Evolutionary conservation across 2,888 invertebrate genomes (phyloP).

Genomic region (Apamea monoglypha): DNA sequence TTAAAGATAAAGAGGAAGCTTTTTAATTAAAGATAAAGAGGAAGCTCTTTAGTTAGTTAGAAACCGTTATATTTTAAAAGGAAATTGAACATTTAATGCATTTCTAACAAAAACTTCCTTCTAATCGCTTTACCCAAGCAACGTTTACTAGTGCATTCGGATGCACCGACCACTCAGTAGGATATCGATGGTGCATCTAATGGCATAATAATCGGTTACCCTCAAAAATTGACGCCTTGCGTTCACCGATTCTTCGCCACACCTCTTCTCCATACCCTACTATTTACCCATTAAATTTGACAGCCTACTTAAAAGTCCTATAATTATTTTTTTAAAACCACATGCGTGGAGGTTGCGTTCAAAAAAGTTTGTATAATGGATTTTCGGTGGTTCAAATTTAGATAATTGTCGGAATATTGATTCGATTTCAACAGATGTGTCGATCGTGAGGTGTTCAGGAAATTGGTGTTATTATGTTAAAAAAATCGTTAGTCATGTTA

Average conservation of each 20-base stretch:
- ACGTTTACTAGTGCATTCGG: constrained; percentile 20
- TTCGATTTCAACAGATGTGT: constrained; percentile 80
- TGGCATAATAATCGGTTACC: constrained; percentile 87
- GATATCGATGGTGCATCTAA: constrained; percentile 87
- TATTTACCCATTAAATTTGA: constrained; percentile 90
- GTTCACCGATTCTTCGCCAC: constrained; percentile 78
- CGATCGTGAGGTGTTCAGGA: constrained; percentile 65
- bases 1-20: not conserved
- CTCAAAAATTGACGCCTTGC: constrained; percentile 87
- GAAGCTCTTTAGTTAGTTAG: too few species aligned
- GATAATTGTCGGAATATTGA: constrained; percentile 81
- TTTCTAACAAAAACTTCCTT: constrained; percentile 5
- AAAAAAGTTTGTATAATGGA: constrained; percentile 83
- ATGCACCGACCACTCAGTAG: constrained; percentile 79
- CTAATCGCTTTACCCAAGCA: not conserved
- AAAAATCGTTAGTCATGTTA: constrained; percentile 46
- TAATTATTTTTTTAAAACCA: constrained; percentile 85
- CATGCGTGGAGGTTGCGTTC: constrained; percentile 79
- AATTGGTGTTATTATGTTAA: constrained; percentile 68
- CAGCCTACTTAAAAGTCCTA: constrained; percentile 87
- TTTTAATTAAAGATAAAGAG: not conserved
- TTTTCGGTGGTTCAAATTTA: constrained; percentile 80
- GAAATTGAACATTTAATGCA: constrained; percentile 18
- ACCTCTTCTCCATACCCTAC: constrained; percentile 80
- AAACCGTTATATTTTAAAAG: not conserved